These are phyloP conservation scores for Idaea biselata DNA, from an alignment of 2,888 invertebrate genomes.

Conservation along the genomic window DNA sequence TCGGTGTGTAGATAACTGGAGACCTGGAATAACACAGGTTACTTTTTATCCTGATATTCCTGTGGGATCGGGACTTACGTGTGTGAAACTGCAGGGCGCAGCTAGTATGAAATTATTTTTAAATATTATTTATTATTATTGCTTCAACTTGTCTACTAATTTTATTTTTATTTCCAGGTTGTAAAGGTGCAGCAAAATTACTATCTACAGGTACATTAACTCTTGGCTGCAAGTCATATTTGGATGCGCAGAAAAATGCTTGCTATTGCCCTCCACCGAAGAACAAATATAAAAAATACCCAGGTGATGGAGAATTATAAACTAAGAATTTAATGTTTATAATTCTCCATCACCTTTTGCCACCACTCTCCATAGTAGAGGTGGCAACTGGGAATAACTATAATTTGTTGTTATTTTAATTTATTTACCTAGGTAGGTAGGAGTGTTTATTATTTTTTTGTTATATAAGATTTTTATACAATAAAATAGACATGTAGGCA, in stretches of 20 bases:
- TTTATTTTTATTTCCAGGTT: conserved; percentile 79
- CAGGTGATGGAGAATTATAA: conserved; percentile 66
- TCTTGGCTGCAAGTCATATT: conserved; percentile 91
- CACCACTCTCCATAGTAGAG: neutral
- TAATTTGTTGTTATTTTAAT: neutral
- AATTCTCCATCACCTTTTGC: too few species aligned
- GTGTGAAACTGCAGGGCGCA: too few species aligned
- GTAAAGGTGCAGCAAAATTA: conserved; percentile 92
- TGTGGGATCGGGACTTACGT: too few species aligned
- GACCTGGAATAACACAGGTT: too few species aligned
- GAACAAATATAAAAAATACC: conserved; percentile 75
- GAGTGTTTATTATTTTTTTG: neutral
- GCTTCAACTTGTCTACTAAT: neutral
- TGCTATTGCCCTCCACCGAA: conserved; percentile 86
- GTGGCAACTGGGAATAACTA: neutral
- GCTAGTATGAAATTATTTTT: too few species aligned
- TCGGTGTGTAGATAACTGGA: too few species aligned
- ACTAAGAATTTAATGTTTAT: neutral
- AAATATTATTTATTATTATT: too few species aligned
- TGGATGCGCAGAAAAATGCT: conserved; percentile 90
- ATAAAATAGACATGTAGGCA: conserved; percentile 31
- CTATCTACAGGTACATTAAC: conserved; percentile 92
- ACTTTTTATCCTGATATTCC: too few species aligned
- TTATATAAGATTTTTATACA: conserved; percentile 16
- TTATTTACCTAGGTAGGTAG: conserved; percentile 9